Evolutionary conservation across 2,888 invertebrate genomes (phyloP).

Genomic region (Zygaena filipendulae): DNA sequence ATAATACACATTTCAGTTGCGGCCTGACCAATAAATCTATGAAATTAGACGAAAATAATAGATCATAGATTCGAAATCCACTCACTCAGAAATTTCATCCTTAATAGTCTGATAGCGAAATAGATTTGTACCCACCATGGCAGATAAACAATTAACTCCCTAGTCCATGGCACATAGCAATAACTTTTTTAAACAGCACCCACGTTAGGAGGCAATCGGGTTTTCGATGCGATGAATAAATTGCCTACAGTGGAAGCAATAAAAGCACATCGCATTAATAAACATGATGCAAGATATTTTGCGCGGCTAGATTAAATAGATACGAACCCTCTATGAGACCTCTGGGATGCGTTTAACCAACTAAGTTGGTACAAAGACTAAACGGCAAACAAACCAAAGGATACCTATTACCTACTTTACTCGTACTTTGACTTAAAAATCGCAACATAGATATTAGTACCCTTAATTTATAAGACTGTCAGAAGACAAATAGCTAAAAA

Average conservation of each 20-base stretch:
- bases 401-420: neutral
- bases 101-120: too few species aligned
- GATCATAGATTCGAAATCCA: too few species aligned
- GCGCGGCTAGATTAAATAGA: constrained; percentile 47
- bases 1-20: too few species aligned
- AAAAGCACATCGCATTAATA: constrained; percentile 49
- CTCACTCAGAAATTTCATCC: too few species aligned
- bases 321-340: constrained; percentile 39
- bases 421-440: neutral
- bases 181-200: neutral
- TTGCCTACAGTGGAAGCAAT: constrained; percentile 37
- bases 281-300: constrained; percentile 52
- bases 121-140: too few species aligned
- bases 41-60: too few species aligned
- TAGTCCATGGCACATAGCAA: neutral
- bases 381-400: neutral
- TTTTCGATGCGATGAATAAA: constrained; percentile 39
- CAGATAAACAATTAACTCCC: constrained; percentile 7
- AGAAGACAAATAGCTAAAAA: too few species aligned
- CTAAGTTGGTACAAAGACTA: constrained; percentile 27
- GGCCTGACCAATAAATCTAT: too few species aligned
- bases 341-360: constrained; percentile 49
- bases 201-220: neutral
- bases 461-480: too few species aligned
- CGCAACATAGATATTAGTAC: too few species aligned